A percentile compares a stretch with the other conserved stretches of the same genome.
These are phyloP conservation scores for Telmatherina bonti DNA, from an alignment of 2,797 vertebrate species.

Conservation along the genomic window DNA sequence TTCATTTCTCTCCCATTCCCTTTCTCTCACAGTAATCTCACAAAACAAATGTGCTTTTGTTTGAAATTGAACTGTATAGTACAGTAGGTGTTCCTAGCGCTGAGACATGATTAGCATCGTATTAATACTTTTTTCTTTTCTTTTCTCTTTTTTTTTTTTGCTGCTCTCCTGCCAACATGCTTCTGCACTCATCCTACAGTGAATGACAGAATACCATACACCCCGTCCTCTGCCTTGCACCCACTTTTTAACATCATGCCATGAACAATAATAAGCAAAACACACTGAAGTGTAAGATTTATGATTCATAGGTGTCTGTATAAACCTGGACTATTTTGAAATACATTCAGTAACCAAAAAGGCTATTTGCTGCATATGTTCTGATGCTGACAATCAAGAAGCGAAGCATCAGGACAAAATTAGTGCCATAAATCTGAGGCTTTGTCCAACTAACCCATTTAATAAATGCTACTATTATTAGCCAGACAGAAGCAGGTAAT, in stretches of 20 bases:
- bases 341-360: no score
- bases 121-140: constrained; percentile 38
- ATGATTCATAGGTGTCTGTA: background rate
- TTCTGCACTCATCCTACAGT: constrained; percentile 17
- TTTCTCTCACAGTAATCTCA: constrained; percentile 52
- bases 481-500: no score
- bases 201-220: constrained; percentile 7
- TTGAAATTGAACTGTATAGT: constrained; percentile 60
- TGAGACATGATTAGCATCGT: constrained; percentile 42
- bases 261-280: background rate
- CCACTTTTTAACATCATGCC: constrained; percentile 5
- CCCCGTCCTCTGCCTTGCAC: background rate
- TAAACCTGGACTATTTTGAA: background rate
- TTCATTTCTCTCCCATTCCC: constrained; percentile 39
- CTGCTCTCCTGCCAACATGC: constrained; percentile 23
- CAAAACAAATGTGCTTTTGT: constrained; percentile 76
- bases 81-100: constrained; percentile 52
- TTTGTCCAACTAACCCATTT: no score
- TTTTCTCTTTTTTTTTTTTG: constrained; percentile 28
- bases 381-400: no score
- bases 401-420: no score
- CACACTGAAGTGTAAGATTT: background rate
- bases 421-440: no score
- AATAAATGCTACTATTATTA: no score
- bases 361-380: no score